Base-by-base conservation (phyloP, 2,113 vertebrate species). In the Raja brachyura region DNA sequence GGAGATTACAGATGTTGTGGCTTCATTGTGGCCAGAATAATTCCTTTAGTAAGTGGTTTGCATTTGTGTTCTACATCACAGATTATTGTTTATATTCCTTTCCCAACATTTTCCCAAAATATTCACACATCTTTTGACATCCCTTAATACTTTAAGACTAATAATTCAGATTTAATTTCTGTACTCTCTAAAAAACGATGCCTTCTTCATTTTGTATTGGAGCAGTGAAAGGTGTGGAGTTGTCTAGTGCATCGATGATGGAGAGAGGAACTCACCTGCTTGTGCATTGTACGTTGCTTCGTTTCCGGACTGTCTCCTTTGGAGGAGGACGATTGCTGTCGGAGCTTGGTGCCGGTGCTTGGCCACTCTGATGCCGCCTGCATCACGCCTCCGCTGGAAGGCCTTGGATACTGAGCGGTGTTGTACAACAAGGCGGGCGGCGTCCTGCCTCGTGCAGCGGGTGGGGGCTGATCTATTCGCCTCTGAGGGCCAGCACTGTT, bases 301-400 rank as follows among this genome's bases (percentile, higher is more conserved):
- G 97, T 98, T 96, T 99, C 98, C 0, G 98, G 99, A 94, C 99
- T 99, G 95, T 99, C 98, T 0, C 98, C 98, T 94, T 99, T 99
- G 93, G 99, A 99, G 0, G 98, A 98, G 0, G 98, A 98, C 0
- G 98, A 98, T 95, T 98, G 98, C 94, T 99, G 99, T 10, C 98
- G 96, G n/a, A 99, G 95, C 0, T 98, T 96, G 0, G 98, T 97
- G 0, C 99, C 97, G 0, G 97, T 97, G 94, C 97, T 96, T 0
- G 98, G 98, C 98, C 99, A 99, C 93, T 99, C 98, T 0, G 98
- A 98, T 0, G 99, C 99, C 0, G 97, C 97, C 31, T 22, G 93
- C 93, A 98, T 97, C 94, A 98, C 96, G 94, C 96, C 97, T 93
- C 98, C 98, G 0, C 98, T 98, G 0, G 98, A 97, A 2, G 98